Evolutionary conservation across 2,113 vertebrate species (phyloP).

Genomic region (Hippoglossus stenolepis): DNA sequence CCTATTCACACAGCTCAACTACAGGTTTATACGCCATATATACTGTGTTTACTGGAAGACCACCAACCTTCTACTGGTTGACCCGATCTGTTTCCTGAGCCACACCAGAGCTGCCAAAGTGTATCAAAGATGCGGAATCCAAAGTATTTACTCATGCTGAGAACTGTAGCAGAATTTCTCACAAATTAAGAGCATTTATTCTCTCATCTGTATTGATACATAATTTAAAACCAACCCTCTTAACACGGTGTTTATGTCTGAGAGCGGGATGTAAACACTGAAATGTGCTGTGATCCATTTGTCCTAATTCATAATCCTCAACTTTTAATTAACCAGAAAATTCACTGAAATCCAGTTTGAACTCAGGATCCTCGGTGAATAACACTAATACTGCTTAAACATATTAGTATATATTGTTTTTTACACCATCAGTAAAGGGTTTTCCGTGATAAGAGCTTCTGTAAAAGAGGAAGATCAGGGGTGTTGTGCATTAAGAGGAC

Average conservation of each 20-base stretch:
- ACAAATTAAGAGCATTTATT: background rate
- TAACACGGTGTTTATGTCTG: conserved; percentile 10
- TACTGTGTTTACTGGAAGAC: too few relatives aligned
- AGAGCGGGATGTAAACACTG: conserved; percentile 23
- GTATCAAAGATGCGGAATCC: too few relatives aligned
- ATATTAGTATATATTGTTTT: background rate
- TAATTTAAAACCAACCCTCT: background rate
- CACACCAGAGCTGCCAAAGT: too few relatives aligned
- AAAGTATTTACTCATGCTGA: too few relatives aligned
- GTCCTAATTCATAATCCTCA: background rate
- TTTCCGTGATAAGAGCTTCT: background rate
- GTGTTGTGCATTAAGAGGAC: background rate
- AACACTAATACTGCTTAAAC: background rate
- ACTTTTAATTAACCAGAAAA: conserved; percentile 7
- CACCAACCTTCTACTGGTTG: too few relatives aligned
- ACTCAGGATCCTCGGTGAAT: background rate
- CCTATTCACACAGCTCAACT: too few relatives aligned
- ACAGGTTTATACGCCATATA: too few relatives aligned
- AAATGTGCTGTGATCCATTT: conserved; percentile 7
- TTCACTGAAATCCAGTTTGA: background rate
- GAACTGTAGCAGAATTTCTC: too few relatives aligned
- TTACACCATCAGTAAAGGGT: background rate
- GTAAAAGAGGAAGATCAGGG: background rate
- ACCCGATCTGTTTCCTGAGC: too few relatives aligned
- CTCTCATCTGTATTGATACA: background rate